Evolutionary conservation across 1,140 invertebrate species (phyloP).

Genomic region (Piezodorus guildinii): DNA sequence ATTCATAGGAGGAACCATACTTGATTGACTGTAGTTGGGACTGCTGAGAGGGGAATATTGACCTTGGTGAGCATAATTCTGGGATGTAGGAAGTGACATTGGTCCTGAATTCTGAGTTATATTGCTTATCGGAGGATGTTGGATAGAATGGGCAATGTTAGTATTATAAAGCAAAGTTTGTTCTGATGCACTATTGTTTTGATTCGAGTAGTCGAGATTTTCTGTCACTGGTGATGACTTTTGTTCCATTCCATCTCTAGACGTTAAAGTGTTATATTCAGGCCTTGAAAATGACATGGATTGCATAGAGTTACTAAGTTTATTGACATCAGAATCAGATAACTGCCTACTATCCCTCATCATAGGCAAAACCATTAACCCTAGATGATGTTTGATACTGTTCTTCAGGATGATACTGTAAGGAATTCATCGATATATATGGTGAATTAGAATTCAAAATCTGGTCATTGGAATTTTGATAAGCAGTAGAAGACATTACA

Average conservation of each 20-base stretch:
- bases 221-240: not conserved
- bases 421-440: not conserved
- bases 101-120: not conserved
- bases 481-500: no score
- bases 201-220: not conserved
- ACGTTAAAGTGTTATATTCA: not conserved
- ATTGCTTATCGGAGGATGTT: not conserved
- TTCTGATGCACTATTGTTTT: not conserved
- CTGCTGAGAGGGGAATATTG: not conserved
- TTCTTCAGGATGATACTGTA: not conserved
- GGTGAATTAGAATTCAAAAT: not conserved
- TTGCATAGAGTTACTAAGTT: not conserved
- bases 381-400: not conserved
- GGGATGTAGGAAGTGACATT: conserved; percentile 1
- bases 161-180: not conserved
- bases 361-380: not conserved
- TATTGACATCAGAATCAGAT: not conserved
- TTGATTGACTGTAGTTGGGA: conserved; percentile 2
- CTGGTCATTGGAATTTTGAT: not conserved
- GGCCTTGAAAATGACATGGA: not conserved
- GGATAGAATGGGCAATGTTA: not conserved
- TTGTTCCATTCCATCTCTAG: not conserved
- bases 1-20: not conserved
- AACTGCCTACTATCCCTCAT: conserved; percentile 3
- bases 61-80: not conserved